Evolutionary conservation across 2,797 vertebrate species (phyloP), one percentile per base, ranked within the genome.

Genomic region (Crenichthys baileyi): DNA sequence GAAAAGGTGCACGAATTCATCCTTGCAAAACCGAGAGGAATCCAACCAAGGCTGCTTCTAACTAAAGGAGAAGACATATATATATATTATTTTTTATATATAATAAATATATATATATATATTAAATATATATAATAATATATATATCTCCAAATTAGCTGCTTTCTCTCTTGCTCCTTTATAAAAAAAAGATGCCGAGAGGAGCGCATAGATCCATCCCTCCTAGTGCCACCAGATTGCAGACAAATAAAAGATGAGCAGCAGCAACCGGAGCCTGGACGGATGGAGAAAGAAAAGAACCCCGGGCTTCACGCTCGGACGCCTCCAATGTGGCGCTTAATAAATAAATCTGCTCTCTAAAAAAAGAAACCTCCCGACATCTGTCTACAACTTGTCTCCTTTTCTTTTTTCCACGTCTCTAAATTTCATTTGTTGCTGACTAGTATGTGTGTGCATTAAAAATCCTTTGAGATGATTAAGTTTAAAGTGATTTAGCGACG

Each of bases 261-360:
- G 82, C 81, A 80, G 79, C 86, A 68, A 77, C 24, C 73, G 88
- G 76, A 88, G 85, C 56, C 82, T 46, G 85, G 58, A 72, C 68
- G 80, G 88, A 87, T 61, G 81, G 67, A 80, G 81, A 80, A 88
- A 86, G 89, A 94, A 89, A 70, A 44, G 67, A 46, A 46, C 41
- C 87, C 92, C 84, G 87, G 82, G 93, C 60, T 96, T 94, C 94
- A 95, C 95, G 93, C 96, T 95, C 92, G 93, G 95, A 91, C 91
- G 93, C 92, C 85, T 96, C 96, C 96, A 97, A 97, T 98, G 97
- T 98, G 94, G 94, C 92, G 76, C 82, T 70, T 68, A 60, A 90
- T 87, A 92, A 90, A 94, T 85, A 92, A 92, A 91, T 72, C 83
- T 77, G 90, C 91, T 85, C 84, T 79, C 82, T 82, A 13, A 58